These are phyloP conservation scores for Lasioglossum leucozonium DNA, from an alignment of 2,888 invertebrate species.

Conservation along the genomic window DNA sequence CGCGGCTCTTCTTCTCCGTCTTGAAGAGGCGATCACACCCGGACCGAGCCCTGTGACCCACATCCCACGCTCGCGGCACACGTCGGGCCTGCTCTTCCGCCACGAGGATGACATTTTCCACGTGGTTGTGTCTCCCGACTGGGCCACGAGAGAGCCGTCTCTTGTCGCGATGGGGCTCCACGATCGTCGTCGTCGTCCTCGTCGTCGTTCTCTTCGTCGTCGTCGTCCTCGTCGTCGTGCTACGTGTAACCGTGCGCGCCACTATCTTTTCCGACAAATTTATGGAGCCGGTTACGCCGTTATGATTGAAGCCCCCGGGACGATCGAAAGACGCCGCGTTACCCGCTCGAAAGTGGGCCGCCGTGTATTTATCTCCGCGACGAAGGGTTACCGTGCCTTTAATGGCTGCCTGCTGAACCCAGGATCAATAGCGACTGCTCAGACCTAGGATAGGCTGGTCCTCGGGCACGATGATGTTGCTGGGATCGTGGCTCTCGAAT, in stretches of 20 bases:
- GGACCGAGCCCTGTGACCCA: conserved; percentile 73
- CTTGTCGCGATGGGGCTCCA: conserved; percentile 37
- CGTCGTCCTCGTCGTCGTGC: conserved; percentile 49
- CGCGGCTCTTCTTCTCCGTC: conserved; percentile 44
- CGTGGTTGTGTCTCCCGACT: conserved; percentile 32
- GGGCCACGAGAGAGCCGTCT: conserved; percentile 21
- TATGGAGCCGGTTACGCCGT: conserved; percentile 63
- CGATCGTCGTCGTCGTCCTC: conserved; percentile 43
- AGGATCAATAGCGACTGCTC: conserved; percentile 2
- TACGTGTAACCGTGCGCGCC: conserved; percentile 36
- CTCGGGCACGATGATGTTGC: background rate
- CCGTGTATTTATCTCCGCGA: conserved; percentile 57
- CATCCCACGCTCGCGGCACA: conserved; percentile 76
- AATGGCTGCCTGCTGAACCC: background rate
- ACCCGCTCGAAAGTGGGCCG: conserved; percentile 59
- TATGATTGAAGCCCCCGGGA: conserved; percentile 68
- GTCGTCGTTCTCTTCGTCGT: conserved; percentile 26
- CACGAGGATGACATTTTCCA: conserved; percentile 75
- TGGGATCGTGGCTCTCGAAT: background rate
- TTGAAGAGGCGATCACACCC: conserved; percentile 70
- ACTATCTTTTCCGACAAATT: conserved; percentile 68
- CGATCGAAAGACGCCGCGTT: conserved; percentile 44
- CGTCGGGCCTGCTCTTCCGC: conserved; percentile 70
- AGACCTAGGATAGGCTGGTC: background rate
- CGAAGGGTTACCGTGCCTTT: conserved; percentile 57